Base-by-base conservation (phyloP, 2,888 invertebrate genomes). In the Pheosia gnoma region DNA sequence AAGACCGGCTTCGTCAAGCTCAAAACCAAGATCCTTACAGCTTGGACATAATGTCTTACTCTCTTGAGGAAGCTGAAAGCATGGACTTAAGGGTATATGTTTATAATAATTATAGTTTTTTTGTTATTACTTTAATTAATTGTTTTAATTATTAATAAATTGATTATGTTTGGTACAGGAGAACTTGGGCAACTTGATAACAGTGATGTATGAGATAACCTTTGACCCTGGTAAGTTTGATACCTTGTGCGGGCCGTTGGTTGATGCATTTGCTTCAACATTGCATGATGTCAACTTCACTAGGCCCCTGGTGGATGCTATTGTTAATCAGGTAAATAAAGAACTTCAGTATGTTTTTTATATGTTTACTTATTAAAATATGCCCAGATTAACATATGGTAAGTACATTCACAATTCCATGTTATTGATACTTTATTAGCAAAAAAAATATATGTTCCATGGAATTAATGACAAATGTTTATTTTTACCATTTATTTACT, bases 141-240 rank as follows among this genome's bases (percentile, higher is more conserved):
- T 61, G 52, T 45, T 41, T 43, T 53, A 59, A 58, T 39, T 47
- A 60, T 52, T 58, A 9, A 60, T 36, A 62, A 49, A 37, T 59
- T 10, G 4, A 39, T 4, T 53, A 58, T 68, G 68, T 59, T 62
- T 66, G 70, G 73, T 69, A 62, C 84, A 94, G 93, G 93, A 93
- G 82, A 94, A 94, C 77, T 91, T 94, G 77, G 87, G 81, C 57
- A 95, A 96, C 86, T 88, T 97, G 81, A 94, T 95, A 83, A 95
- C 95, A 65, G 95, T 96, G 60, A 96, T 97, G 91, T 94, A 95
- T 80, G 95, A 96, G 83, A 94, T 97, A 79, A 97, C 96, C 77
- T 95, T 95, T 83, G 96, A 96, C 94, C 97, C 97, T 58, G 97
- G 97, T 74, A 95, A 96, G 82, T 97, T 96, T 81, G 96, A 96